Evolutionary conservation across 2,797 vertebrate species (phyloP), one percentile per base, ranked within the genome.

Genomic region (Takifugu ocellatus): DNA sequence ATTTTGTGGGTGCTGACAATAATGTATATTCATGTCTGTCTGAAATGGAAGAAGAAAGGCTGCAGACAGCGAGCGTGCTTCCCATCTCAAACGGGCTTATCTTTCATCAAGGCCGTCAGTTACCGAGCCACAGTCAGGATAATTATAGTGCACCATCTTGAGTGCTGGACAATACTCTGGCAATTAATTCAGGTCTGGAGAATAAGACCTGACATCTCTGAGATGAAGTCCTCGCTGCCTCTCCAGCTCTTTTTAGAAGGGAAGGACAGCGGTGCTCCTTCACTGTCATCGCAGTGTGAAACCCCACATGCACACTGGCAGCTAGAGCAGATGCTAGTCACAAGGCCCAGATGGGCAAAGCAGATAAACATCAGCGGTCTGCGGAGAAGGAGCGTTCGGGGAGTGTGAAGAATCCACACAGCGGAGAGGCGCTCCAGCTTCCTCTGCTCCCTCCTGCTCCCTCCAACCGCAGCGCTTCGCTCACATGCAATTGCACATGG

Each of bases 351-450:
- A 88, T 84, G 86, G 83, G 75, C 70, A 59, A 70, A 78, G 70
- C 71, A 77, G 74, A 86, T 75, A 86, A 86, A 86, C 81, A 87
- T 88, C 78, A 85, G 79, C 83, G 79, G 79, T 83, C 75, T 75
- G 66, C 58, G 54, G 77, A 73, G 73, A 79, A 67, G n/a, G 9
- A 52, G 68, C 60, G 66, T 64, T 65, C 0, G 51, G 61, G 74
- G 59, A 49, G 54, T 65, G 44, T 70, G 70, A 63, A 47, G 53
- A 73, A 77, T 78, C 64, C 70, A 72, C 74, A 61, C 45, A 51
- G 66, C 65, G 15, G 36, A 63, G 51, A 61, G 59, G 49, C 61
- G 68, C 62, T 75, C 63, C 58, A n/a, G 59, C 64, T 76, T 71
- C 66, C 61, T 66, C 68, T 46, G 65, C 59, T 46, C 67, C 71